A percentile compares a stretch with the other conserved stretches of the same genome.
These are phyloP conservation scores for Pteropus alecto DNA, from an alignment of 2,113 vertebrate species.

Conservation along the genomic window DNA sequence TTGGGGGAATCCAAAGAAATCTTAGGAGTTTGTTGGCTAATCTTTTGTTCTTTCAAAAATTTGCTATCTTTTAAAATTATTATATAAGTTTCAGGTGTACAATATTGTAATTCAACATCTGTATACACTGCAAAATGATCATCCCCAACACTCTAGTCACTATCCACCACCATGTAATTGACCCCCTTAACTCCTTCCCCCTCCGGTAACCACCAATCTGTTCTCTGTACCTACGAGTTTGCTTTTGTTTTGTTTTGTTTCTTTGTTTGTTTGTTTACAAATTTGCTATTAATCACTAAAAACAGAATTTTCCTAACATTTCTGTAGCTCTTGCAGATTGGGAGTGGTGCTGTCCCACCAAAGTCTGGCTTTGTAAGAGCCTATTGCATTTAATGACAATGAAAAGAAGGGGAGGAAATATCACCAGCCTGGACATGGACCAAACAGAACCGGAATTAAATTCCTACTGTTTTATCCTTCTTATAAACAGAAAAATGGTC, in stretches of 20 bases:
- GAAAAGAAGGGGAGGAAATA: neutral
- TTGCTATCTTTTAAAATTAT: neutral
- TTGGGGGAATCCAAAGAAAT: slow-evolving; percentile 52
- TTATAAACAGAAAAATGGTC: slow-evolving; percentile 40
- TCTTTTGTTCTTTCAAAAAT: slow-evolving; percentile 45
- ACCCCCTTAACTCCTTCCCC: neutral
- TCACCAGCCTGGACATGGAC: slow-evolving; percentile 28
- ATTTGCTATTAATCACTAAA: slow-evolving; percentile 58
- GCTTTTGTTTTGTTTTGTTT: neutral
- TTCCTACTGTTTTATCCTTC: slow-evolving; percentile 42
- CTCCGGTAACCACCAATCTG: neutral
- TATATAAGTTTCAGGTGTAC: neutral
- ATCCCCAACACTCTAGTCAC: neutral
- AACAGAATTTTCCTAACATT: slow-evolving; percentile 48
- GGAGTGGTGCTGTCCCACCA: neutral
- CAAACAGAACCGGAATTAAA: slow-evolving; percentile 32
- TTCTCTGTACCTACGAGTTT: neutral
- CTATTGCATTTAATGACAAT: slow-evolving; percentile 18
- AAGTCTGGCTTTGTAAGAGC: neutral
- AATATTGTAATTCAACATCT: neutral
- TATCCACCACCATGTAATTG: neutral
- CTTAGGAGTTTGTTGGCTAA: slow-evolving; percentile 49
- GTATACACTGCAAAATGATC: neutral
- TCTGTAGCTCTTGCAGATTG: slow-evolving; percentile 61
- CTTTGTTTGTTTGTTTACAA: slow-evolving; percentile 3